These are phyloP conservation scores for Drosophila arizonae DNA, from an alignment of 1,140 invertebrate genomes.

Conservation along the genomic window DNA sequence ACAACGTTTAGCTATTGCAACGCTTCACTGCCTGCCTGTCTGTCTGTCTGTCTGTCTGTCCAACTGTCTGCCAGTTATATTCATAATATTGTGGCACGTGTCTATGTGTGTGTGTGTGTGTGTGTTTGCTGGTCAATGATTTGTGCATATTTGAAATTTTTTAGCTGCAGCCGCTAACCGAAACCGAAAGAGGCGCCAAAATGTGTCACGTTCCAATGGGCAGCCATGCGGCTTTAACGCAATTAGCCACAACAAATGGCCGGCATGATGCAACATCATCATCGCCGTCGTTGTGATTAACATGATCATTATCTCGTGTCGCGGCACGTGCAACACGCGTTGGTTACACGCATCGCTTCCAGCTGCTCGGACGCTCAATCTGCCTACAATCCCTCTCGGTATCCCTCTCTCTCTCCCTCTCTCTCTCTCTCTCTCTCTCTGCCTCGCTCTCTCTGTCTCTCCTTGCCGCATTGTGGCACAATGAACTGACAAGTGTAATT, in stretches of 20 bases:
- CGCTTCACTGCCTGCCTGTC: slow-evolving; percentile 45
- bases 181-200: slow-evolving; percentile 60
- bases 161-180: slow-evolving; percentile 29
- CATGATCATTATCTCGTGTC: slow-evolving; percentile 38
- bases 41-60: slow-evolving; percentile 12
- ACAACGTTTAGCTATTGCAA: slow-evolving; percentile 50
- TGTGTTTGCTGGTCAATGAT: slow-evolving; percentile 31
- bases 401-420: background rate
- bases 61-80: slow-evolving; percentile 42
- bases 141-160: slow-evolving; percentile 55
- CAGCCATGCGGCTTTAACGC: slow-evolving; percentile 70
- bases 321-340: slow-evolving; percentile 66
- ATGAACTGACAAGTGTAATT: slow-evolving; percentile 80
- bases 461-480: slow-evolving; percentile 66
- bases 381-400: slow-evolving; percentile 4
- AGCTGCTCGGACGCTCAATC: slow-evolving; percentile 38
- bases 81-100: slow-evolving; percentile 58
- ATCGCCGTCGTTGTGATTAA: slow-evolving; percentile 16
- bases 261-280: slow-evolving; percentile 51
- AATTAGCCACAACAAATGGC: slow-evolving; percentile 77
- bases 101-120: slow-evolving; percentile 22
- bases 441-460: slow-evolving; percentile 2
- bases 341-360: slow-evolving; percentile 46
- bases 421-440: background rate
- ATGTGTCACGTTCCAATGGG: slow-evolving; percentile 74